These are phyloP conservation scores for Perizoma flavofasciatum DNA, from an alignment of 2,888 invertebrate species.

Conservation along the genomic window DNA sequence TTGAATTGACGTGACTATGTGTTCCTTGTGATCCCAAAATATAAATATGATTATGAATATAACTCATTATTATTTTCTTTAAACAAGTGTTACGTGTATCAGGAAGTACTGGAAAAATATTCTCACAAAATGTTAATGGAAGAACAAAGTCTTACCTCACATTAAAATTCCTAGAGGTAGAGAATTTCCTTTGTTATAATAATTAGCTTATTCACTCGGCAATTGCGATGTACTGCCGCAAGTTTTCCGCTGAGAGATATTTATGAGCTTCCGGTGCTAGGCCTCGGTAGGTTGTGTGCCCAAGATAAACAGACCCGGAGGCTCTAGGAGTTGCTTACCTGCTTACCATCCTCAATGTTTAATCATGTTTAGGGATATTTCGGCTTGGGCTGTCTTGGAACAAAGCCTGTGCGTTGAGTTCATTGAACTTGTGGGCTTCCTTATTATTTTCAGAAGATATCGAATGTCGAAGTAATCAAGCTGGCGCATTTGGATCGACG, in stretches of 20 bases:
- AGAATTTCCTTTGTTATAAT: conserved; percentile 33
- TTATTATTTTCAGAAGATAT: not conserved
- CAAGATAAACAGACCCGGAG: conserved; percentile 38
- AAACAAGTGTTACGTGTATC: not conserved
- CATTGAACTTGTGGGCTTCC: conserved; percentile 18
- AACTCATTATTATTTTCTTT: too few relatives aligned
- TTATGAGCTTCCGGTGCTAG: conserved; percentile 35
- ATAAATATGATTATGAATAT: too few relatives aligned
- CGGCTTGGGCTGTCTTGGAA: conserved; percentile 21
- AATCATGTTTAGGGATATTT: conserved; percentile 38
- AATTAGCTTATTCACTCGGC: conserved; percentile 35
- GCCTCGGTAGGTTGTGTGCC: conserved; percentile 31
- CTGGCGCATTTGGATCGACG: too few relatives aligned
- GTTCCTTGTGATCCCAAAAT: too few relatives aligned
- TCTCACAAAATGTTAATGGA: conserved; percentile 23
- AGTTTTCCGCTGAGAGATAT: conserved; percentile 37
- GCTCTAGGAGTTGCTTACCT: conserved; percentile 35
- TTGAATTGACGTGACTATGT: too few relatives aligned
- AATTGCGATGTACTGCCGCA: conserved; percentile 33
- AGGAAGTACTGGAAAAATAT: conserved; percentile 15
- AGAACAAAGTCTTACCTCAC: conserved; percentile 19
- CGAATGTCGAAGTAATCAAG: not conserved
- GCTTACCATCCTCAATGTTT: conserved; percentile 39
- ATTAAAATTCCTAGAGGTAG: conserved; percentile 21
- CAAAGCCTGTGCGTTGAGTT: conserved; percentile 18